These are phyloP conservation scores for Scaptomyza polygonia DNA, from an alignment of 2,888 invertebrate species.

Conservation along the genomic window DNA sequence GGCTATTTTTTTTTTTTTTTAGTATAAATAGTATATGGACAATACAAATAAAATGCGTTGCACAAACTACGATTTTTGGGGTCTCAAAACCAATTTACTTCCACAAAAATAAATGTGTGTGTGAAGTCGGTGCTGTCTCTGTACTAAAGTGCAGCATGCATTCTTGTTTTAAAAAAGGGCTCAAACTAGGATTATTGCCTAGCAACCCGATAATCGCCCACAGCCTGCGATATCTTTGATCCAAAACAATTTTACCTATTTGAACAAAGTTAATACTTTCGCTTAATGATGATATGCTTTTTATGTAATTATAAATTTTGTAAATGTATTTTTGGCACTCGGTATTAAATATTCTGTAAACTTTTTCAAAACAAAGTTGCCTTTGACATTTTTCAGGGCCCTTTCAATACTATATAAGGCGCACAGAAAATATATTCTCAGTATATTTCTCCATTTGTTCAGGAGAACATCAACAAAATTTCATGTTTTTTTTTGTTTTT, in stretches of 20 bases:
- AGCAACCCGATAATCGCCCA: too few relatives aligned
- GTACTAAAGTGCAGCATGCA: neutral
- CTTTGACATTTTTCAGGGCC: neutral
- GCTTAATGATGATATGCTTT: too few relatives aligned
- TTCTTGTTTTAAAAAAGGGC: neutral
- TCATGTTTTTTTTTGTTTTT: neutral
- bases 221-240: neutral
- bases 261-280: too few relatives aligned
- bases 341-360: neutral
- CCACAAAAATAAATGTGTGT: too few relatives aligned
- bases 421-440: neutral
- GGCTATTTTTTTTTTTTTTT: too few relatives aligned
- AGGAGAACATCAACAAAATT: neutral
- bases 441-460: neutral
- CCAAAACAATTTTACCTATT: too few relatives aligned
- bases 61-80: neutral
- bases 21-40: neutral
- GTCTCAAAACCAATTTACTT: constrained; percentile 2
- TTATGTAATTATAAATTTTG: neutral
- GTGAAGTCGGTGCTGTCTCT: too few relatives aligned
- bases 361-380: neutral
- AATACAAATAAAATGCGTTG: neutral
- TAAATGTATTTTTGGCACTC: neutral
- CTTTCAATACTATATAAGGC: neutral
- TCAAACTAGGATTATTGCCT: neutral